A percentile compares a stretch with the other conserved stretches of the same genome.
phyloP scores from a whole-genome alignment of 2,888 invertebrate species.

The Herminia tarsipennalis region DNA sequence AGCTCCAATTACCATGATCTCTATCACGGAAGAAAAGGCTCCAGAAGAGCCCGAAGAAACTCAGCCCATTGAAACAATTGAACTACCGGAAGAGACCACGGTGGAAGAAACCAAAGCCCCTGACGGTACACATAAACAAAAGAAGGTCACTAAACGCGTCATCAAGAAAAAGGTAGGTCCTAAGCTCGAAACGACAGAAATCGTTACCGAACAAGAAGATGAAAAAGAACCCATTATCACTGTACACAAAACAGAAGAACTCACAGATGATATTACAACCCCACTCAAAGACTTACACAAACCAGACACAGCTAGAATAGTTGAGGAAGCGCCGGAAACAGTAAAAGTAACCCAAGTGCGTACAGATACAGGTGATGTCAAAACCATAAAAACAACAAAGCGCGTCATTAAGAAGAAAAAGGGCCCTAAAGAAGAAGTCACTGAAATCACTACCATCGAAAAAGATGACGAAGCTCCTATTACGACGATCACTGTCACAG shows the following conservation, averaged over 20 bases:
- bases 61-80: conserved; percentile 46
- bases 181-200: conserved; percentile 11
- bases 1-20: conserved; percentile 20
- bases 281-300: background rate
- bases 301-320: background rate
- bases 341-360: conserved; percentile 52
- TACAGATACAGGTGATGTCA: conserved; percentile 37
- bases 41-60: conserved; percentile 25
- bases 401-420: conserved; percentile 51
- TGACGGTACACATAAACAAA: conserved; percentile 55
- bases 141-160: conserved; percentile 42
- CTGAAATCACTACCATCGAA: conserved; percentile 55
- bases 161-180: conserved; percentile 64
- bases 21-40: conserved; percentile 29
- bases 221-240: conserved; percentile 55
- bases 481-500: conserved; percentile 29
- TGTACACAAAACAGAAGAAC: conserved; percentile 37
- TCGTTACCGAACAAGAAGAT: conserved; percentile 50
- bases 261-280: conserved; percentile 3
- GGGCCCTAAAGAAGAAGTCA: conserved; percentile 44
- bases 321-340: conserved; percentile 9
- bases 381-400: conserved; percentile 49
- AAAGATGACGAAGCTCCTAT: conserved; percentile 54
- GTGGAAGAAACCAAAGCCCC: conserved; percentile 49
- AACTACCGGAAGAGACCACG: conserved; percentile 60